Percentiles rank a stretch among this genome's conserved stretches.
Evolutionary conservation across 2,888 invertebrate genomes (phyloP).

Genomic region (Pristionchus exspectatus): DNA sequence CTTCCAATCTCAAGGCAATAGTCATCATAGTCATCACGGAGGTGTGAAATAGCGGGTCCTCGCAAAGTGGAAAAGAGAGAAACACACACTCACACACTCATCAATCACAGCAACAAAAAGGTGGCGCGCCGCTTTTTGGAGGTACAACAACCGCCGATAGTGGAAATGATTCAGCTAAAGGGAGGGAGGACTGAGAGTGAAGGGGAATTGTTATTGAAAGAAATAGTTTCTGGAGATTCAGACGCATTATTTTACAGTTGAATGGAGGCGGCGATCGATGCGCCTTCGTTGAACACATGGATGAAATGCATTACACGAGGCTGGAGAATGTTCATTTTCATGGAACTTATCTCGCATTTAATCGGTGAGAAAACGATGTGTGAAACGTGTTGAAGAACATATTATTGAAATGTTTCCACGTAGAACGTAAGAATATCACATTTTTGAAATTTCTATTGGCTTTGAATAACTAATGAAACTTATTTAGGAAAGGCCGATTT

Average conservation of each 20-base stretch:
- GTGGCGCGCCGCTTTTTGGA: constrained; percentile 37
- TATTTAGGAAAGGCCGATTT: constrained; percentile 33
- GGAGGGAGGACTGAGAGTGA: neutral
- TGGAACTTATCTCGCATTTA: constrained; percentile 33
- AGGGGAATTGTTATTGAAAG: neutral
- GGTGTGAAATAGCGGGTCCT: neutral
- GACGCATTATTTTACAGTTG: neutral
- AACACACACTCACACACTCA: constrained; percentile 14
- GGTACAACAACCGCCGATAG: constrained; percentile 10
- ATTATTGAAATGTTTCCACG: neutral
- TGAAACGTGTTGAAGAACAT: neutral
- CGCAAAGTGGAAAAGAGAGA: constrained; percentile 32
- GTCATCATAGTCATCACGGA: neutral
- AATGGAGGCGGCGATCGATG: constrained; percentile 16
- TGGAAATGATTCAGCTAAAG: constrained; percentile 28
- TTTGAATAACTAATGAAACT: too few relatives aligned
- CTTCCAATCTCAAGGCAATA: constrained; percentile 31
- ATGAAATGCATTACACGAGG: constrained; percentile 23
- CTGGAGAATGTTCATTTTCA: neutral
- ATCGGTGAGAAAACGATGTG: neutral
- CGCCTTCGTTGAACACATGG: constrained; percentile 47
- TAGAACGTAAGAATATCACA: neutral
- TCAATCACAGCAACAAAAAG: constrained; percentile 39
- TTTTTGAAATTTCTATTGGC: too few relatives aligned
- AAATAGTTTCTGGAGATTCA: neutral